Percentiles rank a stretch among this genome's conserved stretches.
Evolutionary conservation across 1,140 invertebrate species (phyloP).

Genomic region (Ceratina japonica): DNA sequence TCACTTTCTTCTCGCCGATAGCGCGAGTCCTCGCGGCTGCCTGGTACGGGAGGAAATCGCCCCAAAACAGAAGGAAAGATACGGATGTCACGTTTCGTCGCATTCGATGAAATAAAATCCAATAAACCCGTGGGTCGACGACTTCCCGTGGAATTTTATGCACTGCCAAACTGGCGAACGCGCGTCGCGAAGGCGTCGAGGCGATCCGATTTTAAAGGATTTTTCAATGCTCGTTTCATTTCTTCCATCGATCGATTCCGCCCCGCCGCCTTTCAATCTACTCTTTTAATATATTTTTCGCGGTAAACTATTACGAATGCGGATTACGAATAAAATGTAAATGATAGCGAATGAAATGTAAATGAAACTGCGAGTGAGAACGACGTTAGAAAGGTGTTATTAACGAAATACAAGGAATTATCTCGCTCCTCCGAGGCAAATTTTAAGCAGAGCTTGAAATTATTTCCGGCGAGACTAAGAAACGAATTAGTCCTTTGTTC

Average conservation of each 20-base stretch:
- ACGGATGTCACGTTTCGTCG: background rate
- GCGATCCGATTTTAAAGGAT: background rate
- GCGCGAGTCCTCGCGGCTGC: background rate
- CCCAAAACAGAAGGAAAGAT: background rate
- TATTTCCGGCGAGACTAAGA: background rate
- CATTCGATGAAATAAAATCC: conserved; percentile 6
- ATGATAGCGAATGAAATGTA: too few species aligned
- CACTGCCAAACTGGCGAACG: background rate
- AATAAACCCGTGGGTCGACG: conserved; percentile 20
- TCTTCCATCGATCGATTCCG: too few species aligned
- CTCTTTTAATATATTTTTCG: too few species aligned
- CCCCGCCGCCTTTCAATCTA: too few species aligned
- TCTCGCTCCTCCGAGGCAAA: background rate
- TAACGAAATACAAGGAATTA: too few species aligned
- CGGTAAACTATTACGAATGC: too few species aligned
- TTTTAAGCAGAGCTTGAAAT: background rate
- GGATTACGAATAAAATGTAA: too few species aligned
- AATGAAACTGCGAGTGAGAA: too few species aligned
- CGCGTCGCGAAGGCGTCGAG: conserved; percentile 2
- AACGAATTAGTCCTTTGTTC: background rate
- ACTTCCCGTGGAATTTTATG: conserved; percentile 21
- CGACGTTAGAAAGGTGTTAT: too few species aligned
- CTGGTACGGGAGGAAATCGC: background rate
- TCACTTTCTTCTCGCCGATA: background rate
- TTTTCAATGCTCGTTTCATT: background rate